These are phyloP conservation scores for Maconellicoccus hirsutus DNA, from an alignment of 1,140 invertebrate species.

Conservation along the genomic window DNA sequence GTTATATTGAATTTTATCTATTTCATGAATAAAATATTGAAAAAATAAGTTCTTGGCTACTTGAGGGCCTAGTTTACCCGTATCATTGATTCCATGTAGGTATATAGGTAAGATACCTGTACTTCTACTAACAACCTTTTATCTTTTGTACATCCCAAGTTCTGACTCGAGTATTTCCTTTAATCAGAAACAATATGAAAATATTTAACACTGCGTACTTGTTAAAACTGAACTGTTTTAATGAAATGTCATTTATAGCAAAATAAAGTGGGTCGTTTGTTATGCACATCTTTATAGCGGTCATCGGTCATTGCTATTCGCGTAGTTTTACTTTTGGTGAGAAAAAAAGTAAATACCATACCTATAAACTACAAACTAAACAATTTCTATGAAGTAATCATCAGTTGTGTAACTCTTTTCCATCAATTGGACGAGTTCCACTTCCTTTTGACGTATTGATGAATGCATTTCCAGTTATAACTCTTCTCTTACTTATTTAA, in stretches of 20 bases:
- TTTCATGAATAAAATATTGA: too few species aligned
- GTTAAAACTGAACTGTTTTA: not conserved
- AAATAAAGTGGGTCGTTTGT: not conserved
- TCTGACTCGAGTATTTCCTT: too few species aligned
- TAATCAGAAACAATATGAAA: too few species aligned
- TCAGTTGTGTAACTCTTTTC: not conserved
- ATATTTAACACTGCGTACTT: too few species aligned
- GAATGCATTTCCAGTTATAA: not conserved
- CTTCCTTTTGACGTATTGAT: not conserved
- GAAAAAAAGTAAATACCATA: not conserved
- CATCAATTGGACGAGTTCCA: not conserved
- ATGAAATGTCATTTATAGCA: not conserved
- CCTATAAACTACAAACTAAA: too few species aligned
- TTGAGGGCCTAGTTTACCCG: too few species aligned
- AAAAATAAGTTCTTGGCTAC: too few species aligned
- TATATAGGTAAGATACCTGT: too few species aligned
- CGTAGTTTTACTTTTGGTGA: not conserved
- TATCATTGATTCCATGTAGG: too few species aligned
- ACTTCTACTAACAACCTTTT: too few species aligned
- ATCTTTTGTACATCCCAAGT: too few species aligned
- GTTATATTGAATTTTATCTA: too few species aligned
- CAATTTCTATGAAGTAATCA: slow-evolving; percentile 4
- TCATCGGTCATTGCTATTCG: not conserved
- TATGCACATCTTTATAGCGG: not conserved
- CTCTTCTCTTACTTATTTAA: not conserved